Evolutionary conservation across 2,797 vertebrate species (phyloP).

Genomic region (Poecile montanus): DNA sequence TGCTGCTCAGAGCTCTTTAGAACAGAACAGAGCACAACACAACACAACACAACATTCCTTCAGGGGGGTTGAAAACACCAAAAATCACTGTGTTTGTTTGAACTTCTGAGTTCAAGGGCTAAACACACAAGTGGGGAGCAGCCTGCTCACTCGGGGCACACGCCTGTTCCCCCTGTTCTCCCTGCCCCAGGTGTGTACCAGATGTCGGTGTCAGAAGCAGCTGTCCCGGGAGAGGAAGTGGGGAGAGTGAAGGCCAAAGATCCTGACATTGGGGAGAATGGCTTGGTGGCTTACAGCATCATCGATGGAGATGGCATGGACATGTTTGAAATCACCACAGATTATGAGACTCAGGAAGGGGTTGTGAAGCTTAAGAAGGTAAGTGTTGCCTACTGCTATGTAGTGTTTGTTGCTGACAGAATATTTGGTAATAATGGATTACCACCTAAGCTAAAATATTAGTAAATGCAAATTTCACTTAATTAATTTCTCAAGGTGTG

Average conservation of each 20-base stretch:
- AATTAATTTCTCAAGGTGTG: slow-evolving; percentile 53
- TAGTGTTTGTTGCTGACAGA: background rate
- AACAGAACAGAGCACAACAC: background rate
- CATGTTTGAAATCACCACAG: slow-evolving; percentile 90
- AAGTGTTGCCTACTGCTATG: slow-evolving; percentile 23
- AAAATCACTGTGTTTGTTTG: background rate
- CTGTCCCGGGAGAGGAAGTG: slow-evolving; percentile 86
- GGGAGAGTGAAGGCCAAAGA: slow-evolving; percentile 93
- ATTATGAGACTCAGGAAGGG: slow-evolving; percentile 94
- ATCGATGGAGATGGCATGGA: slow-evolving; percentile 90
- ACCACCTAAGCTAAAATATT: slow-evolving; percentile 22
- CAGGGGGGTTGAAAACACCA: background rate
- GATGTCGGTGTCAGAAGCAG: slow-evolving; percentile 89
- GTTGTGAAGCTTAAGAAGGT: slow-evolving; percentile 97
- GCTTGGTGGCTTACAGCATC: slow-evolving; percentile 89
- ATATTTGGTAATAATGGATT: slow-evolving; percentile 36
- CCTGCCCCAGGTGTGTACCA: slow-evolving; percentile 84
- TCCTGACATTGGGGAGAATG: slow-evolving; percentile 93
- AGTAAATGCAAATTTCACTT: slow-evolving; percentile 58
- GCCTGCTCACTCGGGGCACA: background rate
- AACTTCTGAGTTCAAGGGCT: background rate
- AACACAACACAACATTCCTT: background rate
- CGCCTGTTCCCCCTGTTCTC: background rate
- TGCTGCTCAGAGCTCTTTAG: background rate
- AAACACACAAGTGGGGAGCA: background rate